A percentile compares a stretch with the other conserved stretches of the same genome.
Conservation (phyloP, 2,797 vertebrate species). For the Pachyuromys duprasi region DNA sequence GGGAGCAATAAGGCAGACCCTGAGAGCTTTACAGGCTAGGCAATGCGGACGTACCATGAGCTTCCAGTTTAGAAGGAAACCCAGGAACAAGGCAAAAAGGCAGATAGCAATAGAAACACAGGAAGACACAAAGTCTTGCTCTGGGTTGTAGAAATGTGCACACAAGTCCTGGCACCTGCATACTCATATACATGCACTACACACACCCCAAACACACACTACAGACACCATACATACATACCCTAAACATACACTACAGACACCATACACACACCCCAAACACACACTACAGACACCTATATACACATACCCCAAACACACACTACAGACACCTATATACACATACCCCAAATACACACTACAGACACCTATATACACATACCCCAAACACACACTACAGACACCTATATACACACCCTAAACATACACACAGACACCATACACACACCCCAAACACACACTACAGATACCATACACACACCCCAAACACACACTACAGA, state of each 20-base stretch:
- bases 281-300: no score
- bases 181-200: neutral
- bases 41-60: neutral
- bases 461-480: neutral
- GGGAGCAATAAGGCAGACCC: neutral
- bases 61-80: no score
- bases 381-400: no score
- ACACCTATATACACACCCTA: neutral
- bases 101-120: neutral
- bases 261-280: no score
- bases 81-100: neutral
- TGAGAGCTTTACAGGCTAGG: neutral
- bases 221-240: neutral
- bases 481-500: no score
- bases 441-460: neutral
- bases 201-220: neutral
- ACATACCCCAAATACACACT: no score
- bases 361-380: no score
- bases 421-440: neutral
- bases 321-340: no score
- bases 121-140: neutral
- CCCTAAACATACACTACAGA: neutral
- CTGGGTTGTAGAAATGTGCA: neutral
- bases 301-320: no score
- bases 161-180: neutral